phyloP scores from a whole-genome alignment of 1,140 invertebrate genomes.

The Neodiprion lecontei region DNA sequence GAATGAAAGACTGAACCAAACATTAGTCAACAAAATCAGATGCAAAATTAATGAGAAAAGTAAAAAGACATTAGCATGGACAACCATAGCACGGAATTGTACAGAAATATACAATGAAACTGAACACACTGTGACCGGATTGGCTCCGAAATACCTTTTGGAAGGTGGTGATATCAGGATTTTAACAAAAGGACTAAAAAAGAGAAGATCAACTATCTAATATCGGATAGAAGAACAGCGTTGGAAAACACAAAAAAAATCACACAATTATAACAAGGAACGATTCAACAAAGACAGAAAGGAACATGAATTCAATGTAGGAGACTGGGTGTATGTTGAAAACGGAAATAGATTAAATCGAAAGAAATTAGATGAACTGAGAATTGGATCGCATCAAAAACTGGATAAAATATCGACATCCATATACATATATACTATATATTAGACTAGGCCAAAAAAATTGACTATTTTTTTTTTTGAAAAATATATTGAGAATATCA shows the following conservation, averaged over 20 bases:
- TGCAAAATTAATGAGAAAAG: constrained; percentile 24
- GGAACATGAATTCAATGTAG: constrained; percentile 13
- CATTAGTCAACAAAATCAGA: constrained; percentile 27
- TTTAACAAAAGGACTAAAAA: constrained; percentile 21
- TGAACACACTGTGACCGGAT: constrained; percentile 22
- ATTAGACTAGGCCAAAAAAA: too few relatives aligned
- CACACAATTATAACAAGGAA: constrained; percentile 20
- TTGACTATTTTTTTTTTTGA: too few relatives aligned
- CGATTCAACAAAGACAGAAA: constrained; percentile 19
- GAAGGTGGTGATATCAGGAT: constrained; percentile 8
- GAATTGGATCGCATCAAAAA: constrained; percentile 21
- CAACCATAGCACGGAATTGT: constrained; percentile 23
- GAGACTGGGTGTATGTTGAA: constrained; percentile 19
- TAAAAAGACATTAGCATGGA: constrained; percentile 17
- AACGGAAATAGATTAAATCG: constrained; percentile 14
- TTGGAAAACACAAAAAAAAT: constrained; percentile 17
- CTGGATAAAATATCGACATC: constrained; percentile 20
- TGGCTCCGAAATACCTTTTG: constrained; percentile 25
- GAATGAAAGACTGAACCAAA: constrained; percentile 11
- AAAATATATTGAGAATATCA: too few relatives aligned
- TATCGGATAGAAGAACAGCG: constrained; percentile 10
- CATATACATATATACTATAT: constrained; percentile 6
- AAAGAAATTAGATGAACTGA: constrained; percentile 26
- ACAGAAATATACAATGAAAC: constrained; percentile 22
- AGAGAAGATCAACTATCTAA: background rate